These are phyloP conservation scores for Pseudobourletiella spinata DNA, from an alignment of 1,140 invertebrate species.

Conservation along the genomic window DNA sequence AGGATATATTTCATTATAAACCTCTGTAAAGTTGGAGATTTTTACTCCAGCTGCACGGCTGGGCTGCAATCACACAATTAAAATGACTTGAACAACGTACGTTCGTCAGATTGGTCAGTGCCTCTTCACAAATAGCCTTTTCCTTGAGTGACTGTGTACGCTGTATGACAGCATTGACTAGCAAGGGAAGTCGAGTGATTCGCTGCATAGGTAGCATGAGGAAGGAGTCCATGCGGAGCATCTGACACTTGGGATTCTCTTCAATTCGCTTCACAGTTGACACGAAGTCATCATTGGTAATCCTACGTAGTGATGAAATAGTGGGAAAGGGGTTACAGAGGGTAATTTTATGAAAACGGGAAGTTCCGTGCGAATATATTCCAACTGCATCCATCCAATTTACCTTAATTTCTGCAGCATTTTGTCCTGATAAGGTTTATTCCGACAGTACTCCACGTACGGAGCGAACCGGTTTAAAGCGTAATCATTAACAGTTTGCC, in stretches of 20 bases:
- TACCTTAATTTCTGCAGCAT: conserved; percentile 29
- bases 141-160: conserved; percentile 28
- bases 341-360: too few relatives aligned
- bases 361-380: too few relatives aligned
- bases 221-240: conserved; percentile 30
- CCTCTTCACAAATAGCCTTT: conserved; percentile 30
- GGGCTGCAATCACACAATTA: too few relatives aligned
- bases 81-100: too few relatives aligned
- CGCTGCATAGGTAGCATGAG: conserved; percentile 35
- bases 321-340: too few relatives aligned
- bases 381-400: too few relatives aligned
- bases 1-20: too few relatives aligned
- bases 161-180: conserved; percentile 34
- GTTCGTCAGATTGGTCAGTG: conserved; percentile 30
- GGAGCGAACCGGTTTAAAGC: conserved; percentile 24
- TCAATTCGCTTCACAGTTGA: conserved; percentile 17
- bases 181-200: conserved; percentile 32
- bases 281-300: too few relatives aligned
- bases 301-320: too few relatives aligned
- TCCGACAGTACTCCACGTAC: conserved; percentile 33
- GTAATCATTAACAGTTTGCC: conserved; percentile 23
- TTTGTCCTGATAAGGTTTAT: conserved; percentile 34
- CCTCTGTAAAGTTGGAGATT: too few relatives aligned
- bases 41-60: too few relatives aligned
- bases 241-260: conserved; percentile 21